phyloP scores from a whole-genome alignment of 2,113 vertebrate genomes.

The Scytalopus superciliaris region DNA sequence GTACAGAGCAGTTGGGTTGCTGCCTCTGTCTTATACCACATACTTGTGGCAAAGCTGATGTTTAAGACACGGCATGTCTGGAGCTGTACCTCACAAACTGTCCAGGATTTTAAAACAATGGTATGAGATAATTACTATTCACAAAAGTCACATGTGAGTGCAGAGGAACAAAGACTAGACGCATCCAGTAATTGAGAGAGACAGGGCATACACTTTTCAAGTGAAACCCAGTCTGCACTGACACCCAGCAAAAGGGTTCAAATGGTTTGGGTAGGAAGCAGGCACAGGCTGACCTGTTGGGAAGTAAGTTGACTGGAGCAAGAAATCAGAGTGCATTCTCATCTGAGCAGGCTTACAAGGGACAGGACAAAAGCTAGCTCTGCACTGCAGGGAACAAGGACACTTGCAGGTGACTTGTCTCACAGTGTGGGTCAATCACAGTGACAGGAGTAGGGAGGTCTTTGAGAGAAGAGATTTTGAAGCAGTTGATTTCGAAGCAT shows the following conservation, averaged over 20 bases:
- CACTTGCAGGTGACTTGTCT: not conserved
- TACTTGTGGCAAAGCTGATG: not conserved
- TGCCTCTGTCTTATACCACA: not conserved
- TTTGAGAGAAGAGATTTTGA: not conserved
- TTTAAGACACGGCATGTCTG: constrained; percentile 4
- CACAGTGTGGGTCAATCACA: not conserved
- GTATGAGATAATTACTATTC: constrained; percentile 28
- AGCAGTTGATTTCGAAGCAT: not conserved
- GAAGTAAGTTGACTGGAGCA: not conserved
- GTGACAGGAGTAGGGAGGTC: not conserved
- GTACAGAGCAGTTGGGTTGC: not conserved
- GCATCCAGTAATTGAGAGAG: not conserved
- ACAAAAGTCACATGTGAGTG: not conserved
- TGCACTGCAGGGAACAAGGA: not conserved
- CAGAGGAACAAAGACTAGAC: constrained; percentile 1
- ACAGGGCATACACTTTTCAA: not conserved
- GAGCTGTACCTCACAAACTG: constrained; percentile 22
- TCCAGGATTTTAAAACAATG: constrained; percentile 25
- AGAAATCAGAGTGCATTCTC: not conserved
- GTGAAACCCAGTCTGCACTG: not conserved
- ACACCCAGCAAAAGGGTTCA: not conserved
- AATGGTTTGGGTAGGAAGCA: not conserved
- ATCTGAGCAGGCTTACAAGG: not conserved
- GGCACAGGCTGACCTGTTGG: not conserved
- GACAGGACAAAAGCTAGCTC: not conserved